Evolutionary conservation across 2,888 invertebrate species (phyloP), one percentile per base, ranked within the genome.

Genomic region (Polyploca ridens): DNA sequence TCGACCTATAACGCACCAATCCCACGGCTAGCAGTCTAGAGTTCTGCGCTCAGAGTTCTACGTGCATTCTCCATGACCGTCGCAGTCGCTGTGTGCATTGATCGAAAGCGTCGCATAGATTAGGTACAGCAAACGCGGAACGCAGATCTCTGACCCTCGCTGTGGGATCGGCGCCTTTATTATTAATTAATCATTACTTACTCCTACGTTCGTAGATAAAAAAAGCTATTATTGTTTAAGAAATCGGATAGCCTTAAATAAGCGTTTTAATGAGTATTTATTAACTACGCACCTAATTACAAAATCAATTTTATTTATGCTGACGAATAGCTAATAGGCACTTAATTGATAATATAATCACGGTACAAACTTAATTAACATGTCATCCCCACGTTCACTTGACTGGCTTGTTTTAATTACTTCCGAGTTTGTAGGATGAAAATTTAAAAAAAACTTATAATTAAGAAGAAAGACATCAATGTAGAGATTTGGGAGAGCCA

Each of bases 291-390:
- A 72, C 69, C 72, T 73, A 79, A 78, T 83, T 81, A 77, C 63
- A 72, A 74, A 75, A 73, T 41, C 72, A 73, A 72, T 79, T 79
- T 80, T 77, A 74, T 74, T 77, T 75, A 69, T 58, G 63, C 62
- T 68, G 69, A 70, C 71, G 65, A 69, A 62, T 73, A 66, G 75
- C 72, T 81, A 79, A 77, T 77, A 74, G 73, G 66, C 70, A 76
- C 70, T 75, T 78, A 83, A 85, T 86, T 85, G 79, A 79, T 82
- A 77, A 79, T 75, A 79, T 82, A 77, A 79, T 75, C 72, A 71
- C 71, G 70, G 62, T 67, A 64, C 70, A 63, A 65, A 70, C 69
- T 76, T 85, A 85, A 86, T 86, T 85, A 86, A 84, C 79, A 78
- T 75, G 84, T 84, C 85, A 73, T 72, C 73, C 74, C 67, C 85